Percentiles rank a stretch among this genome's conserved stretches.
phyloP scores from a whole-genome alignment of 2,113 vertebrate species.

The Clinocottus analis region DNA sequence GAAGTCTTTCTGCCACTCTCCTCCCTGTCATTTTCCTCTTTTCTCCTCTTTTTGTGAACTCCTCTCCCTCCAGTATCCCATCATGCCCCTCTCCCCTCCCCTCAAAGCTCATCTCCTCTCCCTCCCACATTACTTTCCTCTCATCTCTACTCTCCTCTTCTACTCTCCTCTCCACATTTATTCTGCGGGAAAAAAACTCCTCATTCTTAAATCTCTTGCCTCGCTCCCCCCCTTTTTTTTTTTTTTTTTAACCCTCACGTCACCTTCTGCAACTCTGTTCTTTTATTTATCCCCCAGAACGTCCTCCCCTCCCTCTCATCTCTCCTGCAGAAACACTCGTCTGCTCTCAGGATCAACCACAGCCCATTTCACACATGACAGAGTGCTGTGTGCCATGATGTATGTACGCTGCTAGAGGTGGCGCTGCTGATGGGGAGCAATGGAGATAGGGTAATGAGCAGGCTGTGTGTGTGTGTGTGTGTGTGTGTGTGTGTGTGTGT shows the following conservation, averaged over 20 bases:
- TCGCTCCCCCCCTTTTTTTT: not conserved
- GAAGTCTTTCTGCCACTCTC: constrained; percentile 1
- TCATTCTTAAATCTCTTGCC: constrained; percentile 36
- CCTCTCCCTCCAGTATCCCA: constrained; percentile 6
- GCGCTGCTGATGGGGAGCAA: constrained; percentile 62
- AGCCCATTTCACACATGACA: constrained; percentile 78
- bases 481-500: constrained; percentile 19
- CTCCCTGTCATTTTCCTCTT: not conserved
- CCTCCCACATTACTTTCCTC: constrained; percentile 22
- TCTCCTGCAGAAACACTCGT: constrained; percentile 64
- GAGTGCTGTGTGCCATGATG: constrained; percentile 69
- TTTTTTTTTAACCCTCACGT: constrained; percentile 3
- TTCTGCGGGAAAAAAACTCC: constrained; percentile 37
- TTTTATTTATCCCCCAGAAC: not conserved
- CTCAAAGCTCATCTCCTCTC: constrained; percentile 25
- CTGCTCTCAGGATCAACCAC: constrained; percentile 72
- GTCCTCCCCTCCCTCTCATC: constrained; percentile 52
- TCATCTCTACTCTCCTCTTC: constrained; percentile 29
- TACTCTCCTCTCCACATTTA: constrained; percentile 47
- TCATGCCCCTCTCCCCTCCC: constrained; percentile 18
- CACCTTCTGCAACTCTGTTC: constrained; percentile 12
- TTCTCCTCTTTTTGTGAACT: not conserved
- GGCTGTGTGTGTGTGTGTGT: not conserved
- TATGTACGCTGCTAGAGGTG: constrained; percentile 63
- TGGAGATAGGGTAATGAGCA: constrained; percentile 64